Base-by-base conservation (phyloP, 2,797 vertebrate species). In the Crypturellus tataupa region DNA sequence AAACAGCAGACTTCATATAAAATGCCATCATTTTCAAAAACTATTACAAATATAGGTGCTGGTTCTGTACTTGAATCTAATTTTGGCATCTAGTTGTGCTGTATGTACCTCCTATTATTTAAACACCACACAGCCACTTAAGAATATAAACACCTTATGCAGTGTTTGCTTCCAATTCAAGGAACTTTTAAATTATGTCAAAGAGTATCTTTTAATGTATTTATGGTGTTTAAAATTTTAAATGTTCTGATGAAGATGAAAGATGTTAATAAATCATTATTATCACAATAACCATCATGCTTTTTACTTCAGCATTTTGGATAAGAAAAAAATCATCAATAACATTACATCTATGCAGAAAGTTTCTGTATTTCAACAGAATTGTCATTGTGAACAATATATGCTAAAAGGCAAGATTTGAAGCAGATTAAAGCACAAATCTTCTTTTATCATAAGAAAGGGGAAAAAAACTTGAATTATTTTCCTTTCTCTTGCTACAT, bases 371-470 rank as follows among this genome's bases (percentile, higher is more conserved):
- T 87, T 67, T 93, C 44, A 86, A 55, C 24, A 92, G 89, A 84
- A 60, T 72, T 65, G 37, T 89, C 63, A 84, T 11, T 51, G 79
- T n/a, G 44, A 92, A 55, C 35, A 72, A 73, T 82, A 72, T 60
- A 90, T 72, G 11, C 80, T 89, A 55, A 89, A 95, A 94, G 53
- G 65, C 94, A 84, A 80, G 27, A 92, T 67, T 71, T 78, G 68
- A 89, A 58, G 16, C 82, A 92, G 77, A 92, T 92, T 80, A 93
- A 95, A 87, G 84, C 71, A 78, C 13, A 75, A 87, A 95, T 85
- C 69, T 89, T 14, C 55, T 95, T 96, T 95, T 94, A 92, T 94
- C 75, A 91, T 90, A 87, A 73, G 42, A 65, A 51, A 31, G 9
- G 19, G 3, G 67, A 80, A 77, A 83, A 6, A 6, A 31, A 49